Conservation (phyloP, 2,113 vertebrate genomes). For the Daubentonia madagascariensis region DNA sequence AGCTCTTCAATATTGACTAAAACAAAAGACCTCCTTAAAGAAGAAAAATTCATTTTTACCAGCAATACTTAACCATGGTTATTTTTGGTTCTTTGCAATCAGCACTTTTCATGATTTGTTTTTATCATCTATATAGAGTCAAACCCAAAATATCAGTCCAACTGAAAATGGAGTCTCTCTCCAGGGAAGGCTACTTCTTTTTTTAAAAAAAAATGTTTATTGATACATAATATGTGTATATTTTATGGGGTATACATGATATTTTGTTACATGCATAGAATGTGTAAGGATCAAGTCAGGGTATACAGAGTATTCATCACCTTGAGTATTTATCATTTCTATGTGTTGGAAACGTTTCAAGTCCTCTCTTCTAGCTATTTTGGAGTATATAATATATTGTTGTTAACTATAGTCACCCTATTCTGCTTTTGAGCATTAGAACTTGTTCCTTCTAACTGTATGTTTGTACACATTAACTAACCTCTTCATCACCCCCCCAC, state of each 20-base stretch:
- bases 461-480: background rate
- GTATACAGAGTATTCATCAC: background rate
- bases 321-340: background rate
- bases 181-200: background rate
- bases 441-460: background rate
- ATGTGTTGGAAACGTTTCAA: background rate
- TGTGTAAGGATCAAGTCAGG: background rate
- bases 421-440: background rate
- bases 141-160: background rate
- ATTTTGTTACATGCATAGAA: background rate
- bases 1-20: background rate
- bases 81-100: background rate
- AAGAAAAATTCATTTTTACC: background rate
- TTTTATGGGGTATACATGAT: background rate
- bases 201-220: background rate
- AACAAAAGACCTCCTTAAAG: background rate
- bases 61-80: background rate
- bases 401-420: background rate
- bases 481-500: background rate
- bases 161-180: background rate
- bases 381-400: background rate
- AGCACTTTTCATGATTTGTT: background rate
- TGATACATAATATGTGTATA: background rate
- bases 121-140: background rate
- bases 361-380: background rate